phyloP scores from a whole-genome alignment of 1,140 invertebrate genomes.

The Solenopsis invicta region DNA sequence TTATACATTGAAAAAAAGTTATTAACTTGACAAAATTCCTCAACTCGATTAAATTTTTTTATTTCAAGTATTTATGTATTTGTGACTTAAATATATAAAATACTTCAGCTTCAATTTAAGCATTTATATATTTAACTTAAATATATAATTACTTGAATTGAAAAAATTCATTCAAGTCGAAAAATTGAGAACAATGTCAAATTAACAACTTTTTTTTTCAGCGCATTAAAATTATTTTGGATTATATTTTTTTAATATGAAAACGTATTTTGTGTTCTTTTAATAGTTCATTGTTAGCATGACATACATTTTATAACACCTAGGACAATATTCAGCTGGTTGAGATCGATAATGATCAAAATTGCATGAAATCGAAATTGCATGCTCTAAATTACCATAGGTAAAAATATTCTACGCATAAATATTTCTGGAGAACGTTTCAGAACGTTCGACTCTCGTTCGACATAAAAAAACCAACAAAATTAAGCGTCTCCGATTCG shows the following conservation, averaged over 20 bases:
- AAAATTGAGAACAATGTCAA: too few relatives aligned
- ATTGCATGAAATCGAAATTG: too few relatives aligned
- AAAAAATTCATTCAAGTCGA: too few relatives aligned
- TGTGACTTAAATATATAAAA: too few relatives aligned
- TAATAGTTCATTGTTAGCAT: not conserved
- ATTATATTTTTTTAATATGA: not conserved
- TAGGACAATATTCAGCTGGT: not conserved
- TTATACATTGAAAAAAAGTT: too few relatives aligned
- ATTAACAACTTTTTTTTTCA: too few relatives aligned
- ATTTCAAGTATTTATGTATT: too few relatives aligned
- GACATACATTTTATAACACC: not conserved
- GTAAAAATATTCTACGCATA: conserved; percentile 4
- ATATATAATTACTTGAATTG: too few relatives aligned
- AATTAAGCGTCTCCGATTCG: conserved; percentile 2
- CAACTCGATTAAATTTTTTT: too few relatives aligned
- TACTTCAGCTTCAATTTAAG: too few relatives aligned
- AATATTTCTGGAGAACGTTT: not conserved
- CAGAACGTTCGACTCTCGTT: not conserved
- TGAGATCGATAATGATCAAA: not conserved
- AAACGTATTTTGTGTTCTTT: not conserved
- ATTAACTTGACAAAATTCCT: too few relatives aligned
- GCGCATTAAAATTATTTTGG: conserved; percentile 1
- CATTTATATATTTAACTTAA: too few relatives aligned
- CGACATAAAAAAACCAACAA: not conserved
- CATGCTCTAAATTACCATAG: not conserved